Base-by-base conservation (phyloP, 2,888 invertebrate genomes). In the Formica aserva region DNA sequence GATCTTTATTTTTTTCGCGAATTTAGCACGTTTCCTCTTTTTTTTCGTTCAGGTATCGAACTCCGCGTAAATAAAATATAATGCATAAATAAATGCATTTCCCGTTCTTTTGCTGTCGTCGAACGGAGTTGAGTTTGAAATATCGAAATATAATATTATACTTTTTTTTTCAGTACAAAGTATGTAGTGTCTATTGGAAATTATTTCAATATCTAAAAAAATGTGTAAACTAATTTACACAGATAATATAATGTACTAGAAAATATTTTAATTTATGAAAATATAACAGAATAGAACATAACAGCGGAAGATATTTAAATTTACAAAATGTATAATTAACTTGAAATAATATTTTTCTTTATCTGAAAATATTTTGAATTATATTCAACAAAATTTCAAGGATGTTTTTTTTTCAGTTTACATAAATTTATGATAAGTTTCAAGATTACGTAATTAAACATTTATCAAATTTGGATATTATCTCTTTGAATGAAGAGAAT, bases 401-500 rank as follows among this genome's bases (percentile, higher is more conserved):
- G 1, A n/a, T n/a, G 41, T 13, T 1, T 26, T 65, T 48, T 38
- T 76, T 26, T 35, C 26, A 29, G 4, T 15, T 52, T 6, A n/a
- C 22, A 8, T 3, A 32, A 29, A 13, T 48, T 67, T 22, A 75
- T 15, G 22, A 3, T 22, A 26, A 18, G 5, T 45, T 45, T 45
- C 45, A 45, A 5, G 45, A 4, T 18, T 45, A 45, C 5, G 15
- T 15, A 45, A 45, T 45, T 13, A 38, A 15, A 38, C 2, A 66
- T 55, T 41, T 67, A 15, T 35, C 11, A 60, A 78, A 67, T 57
- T 41, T 38, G 38, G 29, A 41, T 32, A 8, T 67, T 32, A 67
- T 78, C 48, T 76, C 52, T 35, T 29, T 22, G 57, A 80, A 80
- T 57, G n/a, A 78, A 41, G 67, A 57, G 57, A n/a, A 52, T 41